A percentile compares a stretch with the other conserved stretches of the same genome.
These are phyloP conservation scores for Paracentrotus lividus DNA, from an alignment of 53 echinoderm and acorn worm species.

Conservation along the genomic window DNA sequence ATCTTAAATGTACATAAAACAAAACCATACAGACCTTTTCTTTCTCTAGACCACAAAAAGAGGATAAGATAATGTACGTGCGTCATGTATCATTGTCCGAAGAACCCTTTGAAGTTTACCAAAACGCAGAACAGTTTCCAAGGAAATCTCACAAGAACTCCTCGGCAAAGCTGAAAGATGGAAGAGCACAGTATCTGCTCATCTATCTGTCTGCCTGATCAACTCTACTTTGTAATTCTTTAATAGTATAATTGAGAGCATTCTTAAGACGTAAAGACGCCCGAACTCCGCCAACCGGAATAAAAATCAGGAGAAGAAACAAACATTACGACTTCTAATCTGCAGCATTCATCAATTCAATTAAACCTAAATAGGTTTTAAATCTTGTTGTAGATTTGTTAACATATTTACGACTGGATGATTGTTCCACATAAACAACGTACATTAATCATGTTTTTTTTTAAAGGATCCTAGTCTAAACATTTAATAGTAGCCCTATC, in stretches of 20 bases:
- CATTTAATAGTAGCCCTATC: neutral
- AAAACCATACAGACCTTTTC: neutral
- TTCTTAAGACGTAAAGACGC: constrained; percentile 8
- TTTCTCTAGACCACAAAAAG: neutral
- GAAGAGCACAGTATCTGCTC: neutral
- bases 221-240: neutral
- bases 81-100: neutral
- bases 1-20: constrained; percentile 24
- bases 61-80: neutral
- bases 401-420: neutral
- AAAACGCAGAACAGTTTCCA: constrained; percentile 27
- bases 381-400: neutral
- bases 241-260: neutral
- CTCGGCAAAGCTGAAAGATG: neutral
- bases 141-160: constrained; percentile 23
- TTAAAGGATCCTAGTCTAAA: neutral
- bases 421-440: neutral
- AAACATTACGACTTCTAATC: constrained; percentile 2
- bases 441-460: neutral
- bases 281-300: neutral
- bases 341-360: neutral
- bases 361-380: neutral
- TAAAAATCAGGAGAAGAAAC: too few species aligned
- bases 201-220: neutral
- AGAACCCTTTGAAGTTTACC: constrained; percentile 43